Evolutionary conservation across 2,888 invertebrate genomes (phyloP), one percentile per base, ranked within the genome.

Genomic region (Lepidocyrtoides sp.): DNA sequence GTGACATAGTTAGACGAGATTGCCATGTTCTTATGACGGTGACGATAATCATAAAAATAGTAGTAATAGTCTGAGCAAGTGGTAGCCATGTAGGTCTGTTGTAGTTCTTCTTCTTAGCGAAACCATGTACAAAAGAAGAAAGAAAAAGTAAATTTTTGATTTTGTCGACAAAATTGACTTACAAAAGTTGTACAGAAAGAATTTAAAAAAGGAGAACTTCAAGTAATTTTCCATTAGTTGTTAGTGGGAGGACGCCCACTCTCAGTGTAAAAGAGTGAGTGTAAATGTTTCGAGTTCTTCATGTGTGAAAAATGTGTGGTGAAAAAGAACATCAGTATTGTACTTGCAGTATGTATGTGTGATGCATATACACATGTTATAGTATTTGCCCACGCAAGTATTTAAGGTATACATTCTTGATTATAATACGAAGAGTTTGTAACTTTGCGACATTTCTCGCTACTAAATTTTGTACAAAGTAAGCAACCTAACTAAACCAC

Each of bases 241-340:
- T 77, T 86, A 63, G 77, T 29, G 86, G 17, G 44, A 75, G 36
- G 48, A 75, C 23, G 3, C n/a, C 44, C 23, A 75, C 75, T 75
- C 26, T 12, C 2, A 26, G 14, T 7, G 60, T 10, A 44, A 63
- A 26, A n/a, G n/a, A n/a, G n/a, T n/a, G n/a, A 86, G 26, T 32
- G 57, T 36, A 41, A 72, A 86, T 86, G 77, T 86, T 86, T 77
- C 48, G 75, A 63, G 63, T 60, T 86, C 17, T 41, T 60, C 86
- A 86, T 77, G 86, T 77, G 86, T 86, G 86, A 86, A 77, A 86
- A 86, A 77, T 86, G 86, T 75, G 77, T 60, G 63, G 75, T 17
- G 54, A 36, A 72, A 63, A 48, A 23, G 26, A 41, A 14, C n/a
- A 10, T 10, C 20, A 44, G n/a, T 29, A 23, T 26, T 63, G n/a